A percentile compares a stretch with the other conserved stretches of the same genome.
phyloP scores from a whole-genome alignment of 2,113 vertebrate genomes.

The human region DNA sequence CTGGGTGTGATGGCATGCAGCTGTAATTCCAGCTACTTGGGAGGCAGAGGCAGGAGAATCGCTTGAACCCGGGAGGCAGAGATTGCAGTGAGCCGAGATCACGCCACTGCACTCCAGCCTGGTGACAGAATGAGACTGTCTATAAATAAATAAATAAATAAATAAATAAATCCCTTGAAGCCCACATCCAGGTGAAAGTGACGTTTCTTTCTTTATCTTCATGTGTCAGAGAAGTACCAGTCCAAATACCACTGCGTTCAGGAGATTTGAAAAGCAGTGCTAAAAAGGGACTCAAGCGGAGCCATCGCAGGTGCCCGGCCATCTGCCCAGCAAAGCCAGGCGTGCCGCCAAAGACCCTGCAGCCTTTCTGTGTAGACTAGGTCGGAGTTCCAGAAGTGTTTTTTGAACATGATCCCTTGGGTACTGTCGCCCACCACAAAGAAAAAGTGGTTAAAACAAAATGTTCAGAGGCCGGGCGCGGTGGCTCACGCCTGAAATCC shows the following conservation, averaged over 20 bases:
- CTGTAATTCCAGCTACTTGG: no score
- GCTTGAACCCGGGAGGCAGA: no score
- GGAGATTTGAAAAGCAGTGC: neutral
- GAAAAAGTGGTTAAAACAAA: neutral
- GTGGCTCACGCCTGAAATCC: no score
- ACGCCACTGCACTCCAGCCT: no score
- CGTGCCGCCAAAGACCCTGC: neutral
- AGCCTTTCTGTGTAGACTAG: neutral
- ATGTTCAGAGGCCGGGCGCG: no score
- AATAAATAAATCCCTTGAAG: neutral
- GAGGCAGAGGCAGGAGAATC: no score
- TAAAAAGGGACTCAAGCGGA: neutral
- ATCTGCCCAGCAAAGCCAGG: neutral
- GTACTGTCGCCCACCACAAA: neutral
- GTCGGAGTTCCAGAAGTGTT: neutral
- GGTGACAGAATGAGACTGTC: no score
- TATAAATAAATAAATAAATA: no score
- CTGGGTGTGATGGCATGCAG: no score
- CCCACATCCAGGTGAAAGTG: neutral
- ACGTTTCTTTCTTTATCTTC: neutral
- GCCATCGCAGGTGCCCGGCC: accelerated
- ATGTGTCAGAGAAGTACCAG: neutral
- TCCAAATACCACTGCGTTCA: neutral
- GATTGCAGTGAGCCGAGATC: no score
- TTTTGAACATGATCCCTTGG: neutral